Evolutionary conservation across 2,797 vertebrate genomes (phyloP).

Genomic region (Micromesistius poutassou): DNA sequence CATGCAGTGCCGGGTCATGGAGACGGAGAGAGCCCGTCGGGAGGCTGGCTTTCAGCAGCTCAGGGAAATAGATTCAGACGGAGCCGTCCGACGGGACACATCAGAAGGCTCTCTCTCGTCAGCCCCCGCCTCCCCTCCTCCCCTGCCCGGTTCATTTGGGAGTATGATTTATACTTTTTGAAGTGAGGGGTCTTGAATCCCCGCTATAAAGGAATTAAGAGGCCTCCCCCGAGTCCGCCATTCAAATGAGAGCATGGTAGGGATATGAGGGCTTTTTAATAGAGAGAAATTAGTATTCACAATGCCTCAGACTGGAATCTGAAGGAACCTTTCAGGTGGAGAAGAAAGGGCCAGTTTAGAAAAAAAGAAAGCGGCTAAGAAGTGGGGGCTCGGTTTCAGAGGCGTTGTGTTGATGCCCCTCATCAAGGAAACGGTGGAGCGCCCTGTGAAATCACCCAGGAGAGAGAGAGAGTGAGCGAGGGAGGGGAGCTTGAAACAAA

Average conservation of each 20-base stretch:
- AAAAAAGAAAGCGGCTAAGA: slow-evolving; percentile 75
- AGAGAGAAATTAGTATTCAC: slow-evolving; percentile 84
- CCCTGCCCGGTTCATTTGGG: slow-evolving; percentile 78
- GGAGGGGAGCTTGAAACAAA: slow-evolving; percentile 59
- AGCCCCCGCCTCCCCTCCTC: slow-evolving; percentile 57
- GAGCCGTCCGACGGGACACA: slow-evolving; percentile 72
- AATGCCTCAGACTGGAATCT: slow-evolving; percentile 79
- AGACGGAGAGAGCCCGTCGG: slow-evolving; percentile 56
- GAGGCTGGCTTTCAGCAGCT: slow-evolving; percentile 73
- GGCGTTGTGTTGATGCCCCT: slow-evolving; percentile 76
- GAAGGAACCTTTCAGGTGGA: slow-evolving; percentile 83
- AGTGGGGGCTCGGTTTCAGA: slow-evolving; percentile 73
- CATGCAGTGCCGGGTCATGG: slow-evolving; percentile 50
- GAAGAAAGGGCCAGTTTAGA: slow-evolving; percentile 80
- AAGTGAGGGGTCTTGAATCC: slow-evolving; percentile 83
- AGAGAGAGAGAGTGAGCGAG: slow-evolving; percentile 54
- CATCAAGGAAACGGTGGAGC: slow-evolving; percentile 71
- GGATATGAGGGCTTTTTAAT: slow-evolving; percentile 81
- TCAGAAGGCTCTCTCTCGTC: slow-evolving; percentile 73
- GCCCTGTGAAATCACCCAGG: slow-evolving; percentile 73
- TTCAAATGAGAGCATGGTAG: slow-evolving; percentile 83
- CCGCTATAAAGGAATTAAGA: slow-evolving; percentile 84
- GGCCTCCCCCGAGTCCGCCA: slow-evolving; percentile 76
- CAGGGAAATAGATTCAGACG: slow-evolving; percentile 68
- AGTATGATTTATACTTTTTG: slow-evolving; percentile 87